Percentiles rank a stretch among this genome's conserved stretches.
phyloP scores from a whole-genome alignment of 2,797 vertebrate genomes.

The Sandelia bainsii region DNA sequence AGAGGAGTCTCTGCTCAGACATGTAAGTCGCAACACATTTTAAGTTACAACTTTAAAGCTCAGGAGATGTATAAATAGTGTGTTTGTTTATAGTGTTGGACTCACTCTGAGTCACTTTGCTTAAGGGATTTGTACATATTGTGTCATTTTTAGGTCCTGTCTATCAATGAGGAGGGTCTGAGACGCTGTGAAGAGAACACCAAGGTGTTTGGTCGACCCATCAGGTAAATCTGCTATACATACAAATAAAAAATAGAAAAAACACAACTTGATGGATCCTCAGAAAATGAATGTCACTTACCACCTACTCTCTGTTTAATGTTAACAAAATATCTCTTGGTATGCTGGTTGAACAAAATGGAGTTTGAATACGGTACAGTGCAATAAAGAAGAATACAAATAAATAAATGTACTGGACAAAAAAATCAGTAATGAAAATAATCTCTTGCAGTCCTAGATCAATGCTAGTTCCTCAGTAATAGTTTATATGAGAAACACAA shows the following conservation, averaged over 20 bases:
- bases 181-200: conserved; percentile 94
- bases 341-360: no score
- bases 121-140: not conserved
- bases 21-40: conserved; percentile 78
- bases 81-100: conserved; percentile 10
- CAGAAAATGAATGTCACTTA: not conserved
- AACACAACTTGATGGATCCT: not conserved
- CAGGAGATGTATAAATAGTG: conserved; percentile 30
- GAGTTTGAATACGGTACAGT: no score
- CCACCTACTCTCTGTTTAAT: no score
- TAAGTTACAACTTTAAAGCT: conserved; percentile 5
- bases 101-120: not conserved
- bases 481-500: no score
- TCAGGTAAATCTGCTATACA: conserved; percentile 83
- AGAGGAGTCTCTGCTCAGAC: conserved; percentile 96
- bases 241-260: not conserved
- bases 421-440: no score
- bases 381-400: no score
- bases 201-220: conserved; percentile 91
- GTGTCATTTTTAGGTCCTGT: conserved; percentile 87
- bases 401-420: no score
- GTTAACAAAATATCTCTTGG: no score
- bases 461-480: not conserved
- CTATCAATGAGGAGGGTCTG: conserved; percentile 95
- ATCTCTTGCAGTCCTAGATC: not conserved